phyloP scores from a whole-genome alignment of 2,888 invertebrate species.

The Mythimna lalbum region DNA sequence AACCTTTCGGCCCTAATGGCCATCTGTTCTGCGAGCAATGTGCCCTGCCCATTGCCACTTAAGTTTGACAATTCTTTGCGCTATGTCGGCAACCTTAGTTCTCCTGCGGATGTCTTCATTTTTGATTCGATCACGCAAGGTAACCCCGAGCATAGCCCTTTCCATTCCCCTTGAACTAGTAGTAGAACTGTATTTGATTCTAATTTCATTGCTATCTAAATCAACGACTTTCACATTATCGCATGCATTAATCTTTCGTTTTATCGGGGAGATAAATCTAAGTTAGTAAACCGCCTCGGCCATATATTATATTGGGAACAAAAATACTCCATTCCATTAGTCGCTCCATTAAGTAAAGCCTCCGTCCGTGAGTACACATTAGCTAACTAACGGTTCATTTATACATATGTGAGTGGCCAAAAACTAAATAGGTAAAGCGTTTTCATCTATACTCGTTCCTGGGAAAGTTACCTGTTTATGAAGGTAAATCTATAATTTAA shows the following conservation, averaged over 20 bases:
- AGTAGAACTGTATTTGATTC: no score
- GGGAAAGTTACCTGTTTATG: not conserved
- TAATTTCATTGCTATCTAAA: slow-evolving; percentile 9
- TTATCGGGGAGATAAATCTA: slow-evolving; percentile 39
- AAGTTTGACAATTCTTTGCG: no score
- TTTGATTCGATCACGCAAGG: no score
- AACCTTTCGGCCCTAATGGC: no score
- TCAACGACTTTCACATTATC: slow-evolving; percentile 23
- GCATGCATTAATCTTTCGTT: slow-evolving; percentile 38
- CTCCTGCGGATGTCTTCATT: no score
- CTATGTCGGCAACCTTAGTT: no score
- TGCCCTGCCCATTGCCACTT: no score
- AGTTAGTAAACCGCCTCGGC: slow-evolving; percentile 32
- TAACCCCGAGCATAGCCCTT: no score
- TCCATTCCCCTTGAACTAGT: no score
- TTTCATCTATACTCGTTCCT: not conserved
- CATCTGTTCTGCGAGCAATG: no score
- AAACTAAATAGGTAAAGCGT: slow-evolving; percentile 2
- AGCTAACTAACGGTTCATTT: slow-evolving; percentile 44
- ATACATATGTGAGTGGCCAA: slow-evolving; percentile 4
- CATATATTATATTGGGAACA: slow-evolving; percentile 50
- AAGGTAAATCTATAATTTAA: not conserved
- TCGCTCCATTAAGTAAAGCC: slow-evolving; percentile 54
- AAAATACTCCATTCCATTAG: slow-evolving; percentile 60
- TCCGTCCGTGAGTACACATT: slow-evolving; percentile 50